Evolutionary conservation across 2,797 vertebrate species (phyloP).

Genomic region (Hemibagrus guttatus): DNA sequence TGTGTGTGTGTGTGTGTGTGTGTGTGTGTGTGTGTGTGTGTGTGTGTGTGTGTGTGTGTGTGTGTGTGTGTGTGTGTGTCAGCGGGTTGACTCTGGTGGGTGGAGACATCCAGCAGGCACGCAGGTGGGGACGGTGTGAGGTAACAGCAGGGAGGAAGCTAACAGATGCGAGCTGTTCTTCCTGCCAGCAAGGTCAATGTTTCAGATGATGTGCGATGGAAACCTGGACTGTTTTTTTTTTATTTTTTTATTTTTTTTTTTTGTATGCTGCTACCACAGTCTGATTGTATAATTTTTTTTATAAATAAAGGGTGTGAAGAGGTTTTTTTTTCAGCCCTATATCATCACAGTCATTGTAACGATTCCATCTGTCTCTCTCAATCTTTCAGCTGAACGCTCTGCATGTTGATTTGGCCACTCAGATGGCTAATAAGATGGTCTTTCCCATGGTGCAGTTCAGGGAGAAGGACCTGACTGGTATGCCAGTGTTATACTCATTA

Average conservation of each 20-base stretch:
- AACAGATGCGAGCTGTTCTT: constrained; percentile 42
- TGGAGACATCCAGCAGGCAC: constrained; percentile 18
- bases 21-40: constrained; percentile 10
- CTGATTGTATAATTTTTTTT: background rate
- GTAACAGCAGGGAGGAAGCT: constrained; percentile 28
- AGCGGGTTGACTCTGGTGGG: constrained; percentile 5
- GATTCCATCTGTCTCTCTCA: background rate
- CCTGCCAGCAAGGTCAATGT: constrained; percentile 23
- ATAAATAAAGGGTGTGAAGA: background rate
- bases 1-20: constrained; percentile 1
- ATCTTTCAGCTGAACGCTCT: constrained; percentile 88
- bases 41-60: constrained; percentile 13
- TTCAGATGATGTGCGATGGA: constrained; percentile 10
- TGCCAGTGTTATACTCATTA: constrained; percentile 35
- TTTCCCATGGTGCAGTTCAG: constrained; percentile 95
- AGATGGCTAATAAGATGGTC: constrained; percentile 94
- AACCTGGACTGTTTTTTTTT: background rate
- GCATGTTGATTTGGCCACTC: constrained; percentile 88
- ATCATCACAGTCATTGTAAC: background rate
- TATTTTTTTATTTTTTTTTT: background rate
- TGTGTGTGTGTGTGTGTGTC: constrained; percentile 4
- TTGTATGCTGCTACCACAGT: background rate
- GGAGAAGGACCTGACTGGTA: constrained; percentile 98
- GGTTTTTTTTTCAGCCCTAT: background rate
- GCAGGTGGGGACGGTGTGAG: constrained; percentile 41